phyloP scores from a whole-genome alignment of 1,140 invertebrate genomes.

The Euschistus heros region DNA sequence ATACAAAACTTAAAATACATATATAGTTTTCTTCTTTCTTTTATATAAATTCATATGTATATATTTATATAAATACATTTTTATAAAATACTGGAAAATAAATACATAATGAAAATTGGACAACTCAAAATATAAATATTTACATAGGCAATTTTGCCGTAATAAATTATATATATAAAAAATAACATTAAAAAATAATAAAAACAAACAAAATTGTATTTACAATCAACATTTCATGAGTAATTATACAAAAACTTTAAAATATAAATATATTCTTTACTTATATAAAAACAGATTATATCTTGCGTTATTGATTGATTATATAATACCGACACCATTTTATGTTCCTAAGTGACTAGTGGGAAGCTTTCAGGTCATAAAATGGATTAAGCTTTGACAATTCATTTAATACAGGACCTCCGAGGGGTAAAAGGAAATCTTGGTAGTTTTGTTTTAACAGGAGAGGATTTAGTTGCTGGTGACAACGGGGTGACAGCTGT shows the following conservation, averaged over 20 bases:
- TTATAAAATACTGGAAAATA: conserved; percentile 12
- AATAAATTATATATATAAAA: not conserved
- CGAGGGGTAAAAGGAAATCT: not conserved
- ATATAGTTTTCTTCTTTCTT: not conserved
- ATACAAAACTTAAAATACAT: not conserved
- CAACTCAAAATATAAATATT: too few relatives aligned
- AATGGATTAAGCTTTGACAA: not conserved
- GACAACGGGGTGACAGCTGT: not conserved
- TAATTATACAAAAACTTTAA: not conserved
- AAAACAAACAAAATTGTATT: not conserved
- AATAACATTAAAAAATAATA: not conserved
- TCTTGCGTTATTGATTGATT: not conserved
- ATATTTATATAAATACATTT: not conserved
- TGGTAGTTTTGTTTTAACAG: not conserved
- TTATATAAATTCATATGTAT: not conserved
- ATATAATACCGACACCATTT: not conserved
- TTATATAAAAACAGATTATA: not conserved
- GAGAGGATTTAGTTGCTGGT: not conserved
- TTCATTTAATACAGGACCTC: conserved; percentile 2
- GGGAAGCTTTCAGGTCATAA: not conserved
- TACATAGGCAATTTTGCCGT: not conserved
- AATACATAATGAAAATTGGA: not conserved
- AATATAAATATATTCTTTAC: not conserved
- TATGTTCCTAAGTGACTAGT: conserved; percentile 6
- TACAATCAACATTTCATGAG: not conserved